Percentiles rank a stretch among this genome's conserved stretches.
Evolutionary conservation across 2,888 invertebrate genomes (phyloP).

Genomic region (Archips crataeganus): DNA sequence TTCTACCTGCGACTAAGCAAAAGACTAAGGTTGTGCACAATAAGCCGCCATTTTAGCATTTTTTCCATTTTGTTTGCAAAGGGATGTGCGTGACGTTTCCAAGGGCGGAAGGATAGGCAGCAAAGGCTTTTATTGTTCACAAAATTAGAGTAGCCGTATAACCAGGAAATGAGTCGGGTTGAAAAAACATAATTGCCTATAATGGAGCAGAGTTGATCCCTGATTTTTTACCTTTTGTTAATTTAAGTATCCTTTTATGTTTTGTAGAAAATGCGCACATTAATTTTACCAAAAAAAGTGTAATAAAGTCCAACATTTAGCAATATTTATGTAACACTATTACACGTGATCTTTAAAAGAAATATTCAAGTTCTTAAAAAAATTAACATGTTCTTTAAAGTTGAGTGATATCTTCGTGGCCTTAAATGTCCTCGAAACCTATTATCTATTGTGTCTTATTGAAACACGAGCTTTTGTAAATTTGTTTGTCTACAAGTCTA

Average conservation of each 20-base stretch:
- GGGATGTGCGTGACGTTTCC: slow-evolving; percentile 80
- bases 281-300: background rate
- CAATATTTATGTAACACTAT: background rate
- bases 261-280: background rate
- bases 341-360: background rate
- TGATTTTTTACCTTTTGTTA: slow-evolving; percentile 12
- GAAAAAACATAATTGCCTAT: slow-evolving; percentile 58
- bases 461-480: slow-evolving; percentile 74
- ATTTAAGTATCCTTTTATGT: background rate
- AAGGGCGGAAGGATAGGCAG: slow-evolving; percentile 82
- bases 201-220: slow-evolving; percentile 43
- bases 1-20: slow-evolving; percentile 72
- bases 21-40: slow-evolving; percentile 64
- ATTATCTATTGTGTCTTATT: slow-evolving; percentile 75
- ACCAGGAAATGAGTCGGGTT: slow-evolving; percentile 67
- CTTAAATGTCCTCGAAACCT: slow-evolving; percentile 71
- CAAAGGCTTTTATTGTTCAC: slow-evolving; percentile 68
- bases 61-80: slow-evolving; percentile 69
- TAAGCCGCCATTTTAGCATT: slow-evolving; percentile 61
- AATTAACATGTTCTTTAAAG: background rate
- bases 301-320: background rate
- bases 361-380: background rate
- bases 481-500: slow-evolving; percentile 67
- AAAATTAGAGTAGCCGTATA: slow-evolving; percentile 64
- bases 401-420: slow-evolving; percentile 49